Conservation (phyloP, 2,113 vertebrate genomes). For the Mustelus asterias region DNA sequence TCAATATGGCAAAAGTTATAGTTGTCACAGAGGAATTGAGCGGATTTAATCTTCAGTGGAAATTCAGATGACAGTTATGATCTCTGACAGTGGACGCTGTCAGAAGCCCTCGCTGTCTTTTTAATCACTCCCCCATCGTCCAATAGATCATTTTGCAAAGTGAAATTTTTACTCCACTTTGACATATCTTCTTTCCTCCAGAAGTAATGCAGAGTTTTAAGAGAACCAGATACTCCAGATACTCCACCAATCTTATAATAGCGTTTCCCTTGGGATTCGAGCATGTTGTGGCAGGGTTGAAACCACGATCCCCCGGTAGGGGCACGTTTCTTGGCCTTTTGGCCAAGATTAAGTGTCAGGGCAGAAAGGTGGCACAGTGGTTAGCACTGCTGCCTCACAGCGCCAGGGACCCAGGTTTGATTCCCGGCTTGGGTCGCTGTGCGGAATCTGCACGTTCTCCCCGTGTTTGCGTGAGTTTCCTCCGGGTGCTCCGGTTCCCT, state of each 20-base stretch:
- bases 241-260: background rate
- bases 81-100: background rate
- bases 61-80: background rate
- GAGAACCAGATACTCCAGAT: background rate
- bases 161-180: background rate
- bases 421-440: no score
- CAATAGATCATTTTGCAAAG: background rate
- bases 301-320: no score
- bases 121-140: background rate
- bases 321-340: no score
- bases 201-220: background rate
- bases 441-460: no score
- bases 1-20: background rate
- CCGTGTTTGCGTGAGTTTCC: no score
- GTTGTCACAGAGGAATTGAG: background rate
- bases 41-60: background rate
- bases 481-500: no score
- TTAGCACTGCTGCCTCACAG: no score
- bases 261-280: background rate
- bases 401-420: no score
- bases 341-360: no score
- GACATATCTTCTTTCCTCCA: background rate
- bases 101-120: background rate
- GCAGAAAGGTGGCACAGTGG: no score
- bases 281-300: no score